These are phyloP conservation scores for Lucilia sericata DNA, from an alignment of 1,140 invertebrate genomes.

Conservation along the genomic window DNA sequence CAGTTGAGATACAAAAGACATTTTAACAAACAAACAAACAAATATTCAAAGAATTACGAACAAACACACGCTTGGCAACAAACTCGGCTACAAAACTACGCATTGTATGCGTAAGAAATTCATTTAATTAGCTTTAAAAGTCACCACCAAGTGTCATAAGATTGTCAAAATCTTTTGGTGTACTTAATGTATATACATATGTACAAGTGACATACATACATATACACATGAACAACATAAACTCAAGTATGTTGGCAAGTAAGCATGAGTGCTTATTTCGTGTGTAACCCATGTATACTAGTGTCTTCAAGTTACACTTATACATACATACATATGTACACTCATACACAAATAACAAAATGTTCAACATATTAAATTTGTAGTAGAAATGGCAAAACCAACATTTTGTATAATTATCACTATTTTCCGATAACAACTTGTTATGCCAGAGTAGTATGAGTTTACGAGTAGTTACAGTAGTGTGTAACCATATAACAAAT, in stretches of 20 bases:
- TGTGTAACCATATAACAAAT: not conserved
- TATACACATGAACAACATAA: too few species aligned
- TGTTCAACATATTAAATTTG: not conserved
- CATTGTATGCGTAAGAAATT: not conserved
- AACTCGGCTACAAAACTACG: not conserved
- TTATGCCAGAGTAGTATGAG: not conserved
- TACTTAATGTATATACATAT: not conserved
- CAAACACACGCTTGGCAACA: not conserved
- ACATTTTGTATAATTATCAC: constrained; percentile 17
- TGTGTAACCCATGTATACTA: too few species aligned
- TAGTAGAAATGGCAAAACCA: constrained; percentile 12
- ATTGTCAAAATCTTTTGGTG: constrained; percentile 11
- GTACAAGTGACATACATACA: too few species aligned
- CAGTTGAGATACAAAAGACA: constrained; percentile 27
- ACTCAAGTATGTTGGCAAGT: too few species aligned
- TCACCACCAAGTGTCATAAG: constrained; percentile 3
- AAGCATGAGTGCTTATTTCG: too few species aligned
- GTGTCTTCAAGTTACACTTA: too few species aligned
- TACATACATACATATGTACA: too few species aligned
- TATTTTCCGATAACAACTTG: constrained; percentile 10
- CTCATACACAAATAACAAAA: not conserved
- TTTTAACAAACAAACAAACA: not conserved
- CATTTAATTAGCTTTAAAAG: constrained; percentile 10
- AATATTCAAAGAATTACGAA: not conserved
- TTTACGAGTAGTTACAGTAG: not conserved